phyloP scores from a whole-genome alignment of 2,888 invertebrate species.

The Lasioglossum leucozonium region DNA sequence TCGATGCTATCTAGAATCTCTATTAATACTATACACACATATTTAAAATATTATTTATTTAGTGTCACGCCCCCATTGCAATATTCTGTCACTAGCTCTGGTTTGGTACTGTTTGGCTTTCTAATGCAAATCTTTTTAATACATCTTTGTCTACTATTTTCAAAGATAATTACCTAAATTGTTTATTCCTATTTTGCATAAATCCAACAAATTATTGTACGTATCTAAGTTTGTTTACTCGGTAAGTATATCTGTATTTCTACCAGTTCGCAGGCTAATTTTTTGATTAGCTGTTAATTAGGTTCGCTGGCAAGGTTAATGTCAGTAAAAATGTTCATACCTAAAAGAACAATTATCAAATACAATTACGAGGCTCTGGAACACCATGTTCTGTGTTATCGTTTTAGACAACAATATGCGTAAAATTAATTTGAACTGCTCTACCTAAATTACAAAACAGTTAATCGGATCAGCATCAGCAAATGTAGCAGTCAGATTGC shows the following conservation, averaged over 20 bases:
- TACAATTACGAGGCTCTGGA: background rate
- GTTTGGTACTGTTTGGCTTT: background rate
- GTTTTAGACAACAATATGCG: background rate
- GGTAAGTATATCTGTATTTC: background rate
- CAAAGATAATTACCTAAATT: background rate
- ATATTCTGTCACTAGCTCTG: background rate
- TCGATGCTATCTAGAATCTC: background rate
- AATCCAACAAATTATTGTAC: background rate
- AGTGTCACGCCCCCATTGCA: background rate
- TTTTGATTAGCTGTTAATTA: background rate
- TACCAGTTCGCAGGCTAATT: background rate
- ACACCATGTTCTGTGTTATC: background rate
- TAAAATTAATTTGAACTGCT: too few relatives aligned
- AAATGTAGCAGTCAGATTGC: background rate
- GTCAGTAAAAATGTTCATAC: background rate
- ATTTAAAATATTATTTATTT: background rate
- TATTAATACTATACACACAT: background rate
- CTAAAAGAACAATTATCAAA: background rate
- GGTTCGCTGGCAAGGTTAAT: background rate
- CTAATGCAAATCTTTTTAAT: background rate
- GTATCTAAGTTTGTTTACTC: background rate
- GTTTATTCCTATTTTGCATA: background rate
- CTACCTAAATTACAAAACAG: too few relatives aligned
- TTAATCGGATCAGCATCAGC: background rate
- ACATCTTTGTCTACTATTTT: background rate